Evolutionary conservation across 2,888 invertebrate genomes (phyloP).

Genomic region (Brachypterus glaber): DNA sequence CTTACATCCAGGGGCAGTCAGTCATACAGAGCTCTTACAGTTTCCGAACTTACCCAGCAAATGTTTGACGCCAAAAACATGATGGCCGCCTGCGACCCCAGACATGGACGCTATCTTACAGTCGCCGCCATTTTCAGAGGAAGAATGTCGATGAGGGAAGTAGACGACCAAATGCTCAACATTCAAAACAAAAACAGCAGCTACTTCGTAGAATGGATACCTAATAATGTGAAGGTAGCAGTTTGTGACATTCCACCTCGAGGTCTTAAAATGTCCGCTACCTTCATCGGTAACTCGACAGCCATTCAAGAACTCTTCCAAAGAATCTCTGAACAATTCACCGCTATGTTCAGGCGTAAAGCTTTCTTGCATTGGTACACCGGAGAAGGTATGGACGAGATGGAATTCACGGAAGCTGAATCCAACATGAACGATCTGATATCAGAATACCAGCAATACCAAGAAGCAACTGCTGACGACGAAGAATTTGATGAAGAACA

Average conservation of each 20-base stretch:
- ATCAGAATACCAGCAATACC: too few relatives aligned
- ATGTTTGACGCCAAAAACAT: conserved; percentile 96
- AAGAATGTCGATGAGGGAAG: conserved; percentile 85
- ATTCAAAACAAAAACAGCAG: conserved; percentile 92
- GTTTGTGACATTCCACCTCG: conserved; percentile 62
- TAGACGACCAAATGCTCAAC: conserved; percentile 87
- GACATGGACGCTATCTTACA: conserved; percentile 85
- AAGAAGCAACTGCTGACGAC: too few relatives aligned
- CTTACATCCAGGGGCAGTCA: conserved; percentile 83
- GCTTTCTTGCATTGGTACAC: too few relatives aligned
- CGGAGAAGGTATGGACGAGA: too few relatives aligned
- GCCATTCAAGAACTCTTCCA: conserved; percentile 74
- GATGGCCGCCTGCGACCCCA: conserved; percentile 93
- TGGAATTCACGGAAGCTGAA: too few relatives aligned
- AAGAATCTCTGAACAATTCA: too few relatives aligned
- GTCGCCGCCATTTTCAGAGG: conserved; percentile 88
- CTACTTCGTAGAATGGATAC: conserved; percentile 86
- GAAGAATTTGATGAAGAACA: too few relatives aligned
- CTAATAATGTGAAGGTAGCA: conserved; percentile 63
- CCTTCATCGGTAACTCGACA: conserved; percentile 55
- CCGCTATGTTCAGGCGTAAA: too few relatives aligned
- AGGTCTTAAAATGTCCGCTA: conserved; percentile 57
- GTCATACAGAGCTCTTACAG: conserved; percentile 82
- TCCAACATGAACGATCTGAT: too few relatives aligned
- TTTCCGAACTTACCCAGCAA: conserved; percentile 85